Base-by-base conservation (phyloP, 2,888 invertebrate species). In the Ichneumon xanthorius region DNA sequence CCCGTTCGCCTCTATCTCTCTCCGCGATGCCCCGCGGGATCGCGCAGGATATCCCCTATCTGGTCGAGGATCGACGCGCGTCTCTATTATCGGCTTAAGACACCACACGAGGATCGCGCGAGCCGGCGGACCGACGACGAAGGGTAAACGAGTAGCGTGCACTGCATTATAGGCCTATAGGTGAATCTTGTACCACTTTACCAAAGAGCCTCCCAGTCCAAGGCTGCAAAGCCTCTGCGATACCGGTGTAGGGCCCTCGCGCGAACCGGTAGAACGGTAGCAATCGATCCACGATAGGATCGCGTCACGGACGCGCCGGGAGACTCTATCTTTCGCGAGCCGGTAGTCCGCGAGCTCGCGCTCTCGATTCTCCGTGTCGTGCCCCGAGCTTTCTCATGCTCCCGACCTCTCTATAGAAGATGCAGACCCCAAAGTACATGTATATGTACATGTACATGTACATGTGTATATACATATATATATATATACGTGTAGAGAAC, bases 251-350 rank as follows among this genome's bases (percentile, higher is more conserved):
- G 67, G 76, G 71, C 61, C 37, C 53, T 77, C 50, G 63, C 50
- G 14, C 80, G 58, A 72, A 58, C 79, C 77, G 70, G 87, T 86
- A 53, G 63, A 80, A 87, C 87, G 87, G 87, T 90, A 88, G 90
- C 88, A 83, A 87, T 85, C 87, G 87, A 87, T 87, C 85, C 77
- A 77, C 81, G 88, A 90, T 89, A 88, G 86, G 79, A 89, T 89
- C 91, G 88, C 87, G 90, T 91, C 91, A 84, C 82, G 86, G 80
- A 78, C 73, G 77, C 85, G 88, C 90, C 87, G 87, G 88, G 80
- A 77, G 80, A 73, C 83, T 82, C 80, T 80, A 83, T 86, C 83
- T 78, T 68, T 90, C 90, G 84, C 73, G 63, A 61, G 30, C 26
- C 26, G 22, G 61, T 22, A 67, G 70, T 53, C 80, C 86, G 86